phyloP scores from a whole-genome alignment of 2,113 vertebrate species.

The Strigops habroptila region DNA sequence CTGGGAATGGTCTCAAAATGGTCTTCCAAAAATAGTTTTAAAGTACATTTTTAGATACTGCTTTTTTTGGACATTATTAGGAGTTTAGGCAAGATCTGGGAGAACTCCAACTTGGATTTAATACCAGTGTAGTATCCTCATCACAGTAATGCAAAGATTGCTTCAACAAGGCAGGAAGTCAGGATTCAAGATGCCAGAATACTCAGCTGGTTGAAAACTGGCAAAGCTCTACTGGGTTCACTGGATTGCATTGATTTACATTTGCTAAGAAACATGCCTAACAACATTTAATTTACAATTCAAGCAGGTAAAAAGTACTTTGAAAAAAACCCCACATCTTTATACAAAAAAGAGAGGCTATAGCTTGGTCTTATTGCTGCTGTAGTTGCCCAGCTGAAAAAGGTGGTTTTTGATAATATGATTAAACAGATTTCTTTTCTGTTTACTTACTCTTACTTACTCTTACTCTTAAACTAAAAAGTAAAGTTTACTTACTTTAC shows the following conservation, averaged over 20 bases:
- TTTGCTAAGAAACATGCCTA: neutral
- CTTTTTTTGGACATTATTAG: neutral
- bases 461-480: too few species aligned
- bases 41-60: neutral
- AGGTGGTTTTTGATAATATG: neutral
- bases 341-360: neutral
- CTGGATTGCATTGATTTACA: neutral
- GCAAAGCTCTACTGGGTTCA: neutral
- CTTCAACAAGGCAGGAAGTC: neutral
- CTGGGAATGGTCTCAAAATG: neutral
- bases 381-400: neutral
- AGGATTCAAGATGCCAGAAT: neutral
- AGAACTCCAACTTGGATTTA: neutral
- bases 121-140: neutral
- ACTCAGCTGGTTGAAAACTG: constrained; percentile 23
- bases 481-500: too few species aligned
- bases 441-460: too few species aligned
- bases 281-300: neutral
- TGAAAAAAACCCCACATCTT: neutral
- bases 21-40: neutral
- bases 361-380: neutral
- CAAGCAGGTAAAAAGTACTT: neutral
- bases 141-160: neutral
- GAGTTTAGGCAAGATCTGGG: neutral
- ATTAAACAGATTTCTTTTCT: neutral